A percentile compares a stretch with the other conserved stretches of the same genome.
Conservation (phyloP, 2,113 vertebrate species). For the Sinocyclocheilus rhinocerous region DNA sequence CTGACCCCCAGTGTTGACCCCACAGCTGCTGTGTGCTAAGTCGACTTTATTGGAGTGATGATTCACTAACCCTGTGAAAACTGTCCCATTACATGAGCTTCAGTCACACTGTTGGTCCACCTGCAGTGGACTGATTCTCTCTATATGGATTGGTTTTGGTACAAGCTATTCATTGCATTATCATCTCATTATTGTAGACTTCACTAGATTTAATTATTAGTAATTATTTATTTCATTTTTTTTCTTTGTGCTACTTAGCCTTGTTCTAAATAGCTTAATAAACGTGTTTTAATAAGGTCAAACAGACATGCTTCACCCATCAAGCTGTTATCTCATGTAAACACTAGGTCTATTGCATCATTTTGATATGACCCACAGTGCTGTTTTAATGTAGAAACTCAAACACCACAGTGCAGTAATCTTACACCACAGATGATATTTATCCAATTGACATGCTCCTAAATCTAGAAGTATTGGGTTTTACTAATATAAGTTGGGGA, state of each 20-base stretch:
- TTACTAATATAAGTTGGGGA: background rate
- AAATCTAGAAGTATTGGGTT: background rate
- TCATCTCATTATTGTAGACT: constrained; percentile 13
- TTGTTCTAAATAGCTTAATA: constrained; percentile 21
- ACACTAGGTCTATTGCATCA: background rate
- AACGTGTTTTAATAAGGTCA: constrained; percentile 31
- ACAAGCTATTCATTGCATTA: constrained; percentile 42
- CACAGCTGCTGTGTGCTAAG: constrained; percentile 38
- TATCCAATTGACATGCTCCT: background rate
- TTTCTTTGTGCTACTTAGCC: background rate
- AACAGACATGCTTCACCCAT: constrained; percentile 8
- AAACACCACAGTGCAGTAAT: background rate
- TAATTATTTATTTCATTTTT: constrained; percentile 59
- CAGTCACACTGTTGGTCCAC: constrained; percentile 59
- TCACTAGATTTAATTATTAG: constrained; percentile 21
- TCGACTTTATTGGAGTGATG: constrained; percentile 29
- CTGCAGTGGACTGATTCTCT: constrained; percentile 38
- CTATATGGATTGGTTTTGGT: constrained; percentile 25
- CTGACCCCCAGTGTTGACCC: constrained; percentile 29
- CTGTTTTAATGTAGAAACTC: background rate
- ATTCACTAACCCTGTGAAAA: constrained; percentile 36
- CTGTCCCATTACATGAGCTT: constrained; percentile 64
- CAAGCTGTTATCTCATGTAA: constrained; percentile 8
- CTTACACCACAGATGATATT: background rate
- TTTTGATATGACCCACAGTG: constrained; percentile 4